Conservation (phyloP, 2,888 invertebrate species). For the Mythimna albipuncta region DNA sequence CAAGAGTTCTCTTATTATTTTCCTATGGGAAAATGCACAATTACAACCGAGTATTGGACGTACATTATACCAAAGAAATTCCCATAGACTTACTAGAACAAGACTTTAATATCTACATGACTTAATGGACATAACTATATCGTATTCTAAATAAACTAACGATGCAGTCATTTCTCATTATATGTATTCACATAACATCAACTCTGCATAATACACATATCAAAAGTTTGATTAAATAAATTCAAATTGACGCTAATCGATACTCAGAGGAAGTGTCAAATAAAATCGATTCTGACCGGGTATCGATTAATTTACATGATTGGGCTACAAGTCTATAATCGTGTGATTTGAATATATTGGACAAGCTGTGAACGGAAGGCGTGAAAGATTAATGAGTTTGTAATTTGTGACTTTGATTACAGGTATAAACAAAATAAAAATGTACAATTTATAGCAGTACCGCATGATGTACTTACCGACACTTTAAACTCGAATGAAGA, state of each 20-base stretch:
- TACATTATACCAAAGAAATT: slow-evolving; percentile 31
- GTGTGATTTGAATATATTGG: slow-evolving; percentile 44
- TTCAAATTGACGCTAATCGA: slow-evolving; percentile 39
- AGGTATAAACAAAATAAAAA: neutral
- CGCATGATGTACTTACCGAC: neutral
- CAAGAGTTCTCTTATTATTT: slow-evolving; percentile 39
- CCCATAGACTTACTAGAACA: slow-evolving; percentile 5
- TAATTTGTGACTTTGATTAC: neutral
- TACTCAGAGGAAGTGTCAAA: slow-evolving; percentile 57
- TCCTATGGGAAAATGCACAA: slow-evolving; percentile 48
- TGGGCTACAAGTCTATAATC: slow-evolving; percentile 39
- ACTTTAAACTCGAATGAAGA: too few species aligned
- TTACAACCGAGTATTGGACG: slow-evolving; percentile 28
- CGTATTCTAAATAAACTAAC: slow-evolving; percentile 7
- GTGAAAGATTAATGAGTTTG: slow-evolving; percentile 43
- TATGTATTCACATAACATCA: slow-evolving; percentile 1
- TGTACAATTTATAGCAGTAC: neutral
- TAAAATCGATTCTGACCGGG: slow-evolving; percentile 51
- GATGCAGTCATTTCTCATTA: slow-evolving; percentile 4
- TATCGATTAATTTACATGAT: slow-evolving; percentile 63
- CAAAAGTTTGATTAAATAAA: slow-evolving; percentile 19
- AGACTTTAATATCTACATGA: slow-evolving; percentile 20
- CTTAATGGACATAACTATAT: slow-evolving; percentile 12
- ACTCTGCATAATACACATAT: neutral
- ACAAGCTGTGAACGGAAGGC: slow-evolving; percentile 12